Conservation (phyloP, 2,113 vertebrate genomes). For the Arvicanthis niloticus region DNA sequence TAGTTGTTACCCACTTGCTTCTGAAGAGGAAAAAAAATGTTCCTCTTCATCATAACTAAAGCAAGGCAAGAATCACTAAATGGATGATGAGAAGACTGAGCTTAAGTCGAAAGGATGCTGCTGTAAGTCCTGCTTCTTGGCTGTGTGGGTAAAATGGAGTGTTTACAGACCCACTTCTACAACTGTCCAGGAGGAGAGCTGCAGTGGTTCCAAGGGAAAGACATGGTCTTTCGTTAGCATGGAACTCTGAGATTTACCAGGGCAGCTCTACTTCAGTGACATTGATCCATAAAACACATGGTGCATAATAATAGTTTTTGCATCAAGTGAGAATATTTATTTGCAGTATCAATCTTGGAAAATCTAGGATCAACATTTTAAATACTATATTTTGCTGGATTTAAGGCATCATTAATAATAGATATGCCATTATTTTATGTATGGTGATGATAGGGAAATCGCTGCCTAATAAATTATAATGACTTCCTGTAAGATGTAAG, state of each 20-base stretch:
- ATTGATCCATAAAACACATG: not conserved
- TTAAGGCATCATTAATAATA: constrained; percentile 10
- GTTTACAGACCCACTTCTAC: not conserved
- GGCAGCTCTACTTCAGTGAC: not conserved
- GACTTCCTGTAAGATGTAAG: not conserved
- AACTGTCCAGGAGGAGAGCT: not conserved
- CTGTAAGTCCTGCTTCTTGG: not conserved
- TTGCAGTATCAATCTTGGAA: constrained; percentile 13
- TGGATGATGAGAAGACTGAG: not conserved
- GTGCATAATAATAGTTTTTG: not conserved
- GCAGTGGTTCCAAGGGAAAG: not conserved
- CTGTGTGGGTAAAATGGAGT: not conserved
- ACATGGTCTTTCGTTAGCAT: not conserved
- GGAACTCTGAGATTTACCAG: not conserved
- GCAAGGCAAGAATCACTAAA: not conserved
- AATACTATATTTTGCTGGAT: not conserved
- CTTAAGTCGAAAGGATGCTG: not conserved
- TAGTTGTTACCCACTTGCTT: not conserved
- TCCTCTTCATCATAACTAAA: not conserved
- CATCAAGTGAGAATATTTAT: not conserved
- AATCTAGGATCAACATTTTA: constrained; percentile 37
- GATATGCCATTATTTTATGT: constrained; percentile 22
- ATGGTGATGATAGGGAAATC: constrained; percentile 34
- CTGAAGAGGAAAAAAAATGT: not conserved
- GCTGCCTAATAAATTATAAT: not conserved